Base-by-base conservation (phyloP, 2,888 invertebrate species). In the Scelioninae gen. 2 region DNA sequence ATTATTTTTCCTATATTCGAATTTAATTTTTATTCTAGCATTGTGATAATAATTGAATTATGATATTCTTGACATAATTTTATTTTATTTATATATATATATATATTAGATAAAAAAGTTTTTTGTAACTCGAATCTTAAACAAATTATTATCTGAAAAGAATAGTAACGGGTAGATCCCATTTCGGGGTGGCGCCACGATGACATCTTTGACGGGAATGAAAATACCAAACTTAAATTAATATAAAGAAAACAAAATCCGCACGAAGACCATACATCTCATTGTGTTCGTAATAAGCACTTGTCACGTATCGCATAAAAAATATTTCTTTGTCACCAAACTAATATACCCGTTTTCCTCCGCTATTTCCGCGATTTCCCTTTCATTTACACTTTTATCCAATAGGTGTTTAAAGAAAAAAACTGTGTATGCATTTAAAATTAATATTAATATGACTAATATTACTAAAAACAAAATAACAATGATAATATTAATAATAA, bases 381-480 rank as follows among this genome's bases (percentile, higher is more conserved):
- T 65, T 70, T 74, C 50, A 50, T 73, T 57, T 64, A 64, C 53
- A 64, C 68, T 70, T 74, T 70, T 46, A 68, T 73, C 71, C 64
- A 61, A 65, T 76, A 76, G 73, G 61, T 75, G 75, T 74, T 73
- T 73, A 70, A 73, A 46, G 15, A 37, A 48, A 43, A 41, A 57
- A 55, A 74, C 74, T 76, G 75, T 76, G 76, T 76, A 76, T 75
- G 76, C 76, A 76, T 76, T 76, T 76, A 76, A 76, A 74, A 70
- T 72, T 75, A 72, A 75, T 73, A 73, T 73, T 74, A 67, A 65
- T 65, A 64, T 48, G 25, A 73, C 48, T 60, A 74, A 63, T 72
- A 72, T 60, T 45, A 65, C 53, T 65, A 65, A 55, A 55, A 46
- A 45, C 19, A 60, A 52, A 69, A 68, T 68, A 74, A 75, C 58